Percentiles rank a stretch among this genome's conserved stretches.
Conservation (phyloP, 2,888 invertebrate genomes). For the Aleiodes alternator region DNA sequence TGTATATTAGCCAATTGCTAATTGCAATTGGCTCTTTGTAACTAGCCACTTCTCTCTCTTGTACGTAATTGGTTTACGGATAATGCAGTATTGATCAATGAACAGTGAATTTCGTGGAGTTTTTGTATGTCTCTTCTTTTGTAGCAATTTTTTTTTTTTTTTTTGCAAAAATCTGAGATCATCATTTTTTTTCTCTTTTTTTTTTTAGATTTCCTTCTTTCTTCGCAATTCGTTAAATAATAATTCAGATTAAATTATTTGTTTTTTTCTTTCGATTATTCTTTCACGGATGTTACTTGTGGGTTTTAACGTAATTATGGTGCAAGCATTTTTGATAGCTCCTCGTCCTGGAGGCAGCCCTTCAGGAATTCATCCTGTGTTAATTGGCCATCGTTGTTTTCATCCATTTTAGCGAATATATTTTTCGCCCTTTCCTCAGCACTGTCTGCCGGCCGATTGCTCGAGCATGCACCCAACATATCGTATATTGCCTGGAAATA, state of each 20-base stretch:
- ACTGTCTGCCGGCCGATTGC: slow-evolving; percentile 95
- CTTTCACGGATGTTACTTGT: slow-evolving; percentile 20
- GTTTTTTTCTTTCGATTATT: slow-evolving; percentile 8
- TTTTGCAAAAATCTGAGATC: neutral
- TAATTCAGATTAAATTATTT: slow-evolving; percentile 5
- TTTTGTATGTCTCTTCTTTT: neutral
- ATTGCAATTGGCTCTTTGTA: neutral
- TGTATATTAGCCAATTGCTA: neutral
- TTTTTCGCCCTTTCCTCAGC: slow-evolving; percentile 99
- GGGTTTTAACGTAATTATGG: slow-evolving; percentile 80
- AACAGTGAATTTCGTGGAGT: slow-evolving; percentile 13
- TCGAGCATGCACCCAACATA: slow-evolving; percentile 98
- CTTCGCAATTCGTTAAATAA: neutral
- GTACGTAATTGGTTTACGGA: slow-evolving; percentile 6
- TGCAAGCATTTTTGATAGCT: slow-evolving; percentile 95
- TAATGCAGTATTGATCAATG: slow-evolving; percentile 5
- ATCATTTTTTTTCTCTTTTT: neutral
- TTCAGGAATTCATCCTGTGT: slow-evolving; percentile 99
- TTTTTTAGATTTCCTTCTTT: neutral
- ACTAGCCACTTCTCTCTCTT: slow-evolving; percentile 2
- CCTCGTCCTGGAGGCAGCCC: slow-evolving; percentile 97
- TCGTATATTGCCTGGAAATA: slow-evolving; percentile 95
- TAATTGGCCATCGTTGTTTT: slow-evolving; percentile 98
- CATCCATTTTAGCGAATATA: slow-evolving; percentile 99
- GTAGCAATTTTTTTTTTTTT: slow-evolving; percentile 23